Evolutionary conservation across 2,113 vertebrate species (phyloP), one percentile per base, ranked within the genome.

Genomic region (Apodemus speciosus): DNA sequence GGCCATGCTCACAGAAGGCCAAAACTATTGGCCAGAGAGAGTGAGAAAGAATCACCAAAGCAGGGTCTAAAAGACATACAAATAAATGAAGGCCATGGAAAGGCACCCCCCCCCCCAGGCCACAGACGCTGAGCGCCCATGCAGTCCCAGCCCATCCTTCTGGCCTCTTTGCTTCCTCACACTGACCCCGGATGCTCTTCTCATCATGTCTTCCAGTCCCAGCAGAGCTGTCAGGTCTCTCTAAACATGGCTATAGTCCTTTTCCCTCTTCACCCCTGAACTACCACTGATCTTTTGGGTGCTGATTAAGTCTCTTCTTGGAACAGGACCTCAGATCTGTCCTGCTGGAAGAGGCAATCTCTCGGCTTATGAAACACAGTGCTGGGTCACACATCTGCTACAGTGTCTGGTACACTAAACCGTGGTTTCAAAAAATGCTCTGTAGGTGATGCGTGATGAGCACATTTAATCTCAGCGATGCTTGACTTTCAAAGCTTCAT

Each of bases 401-500:
- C 77, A 56, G 68, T 6, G 5, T 7, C 7, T 2, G 0, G 9
- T 9, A 46, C 9, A 66, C 35, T n/a, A 8, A 2, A 11, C 9
- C 25, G 23, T 30, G 20, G 38, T 35, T 43, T 86, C 38, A 49
- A 40, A 85, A 60, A 16, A 30, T 18, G 14, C 25, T 62, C 51
- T 43, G 56, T 46, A 16, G 81, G 85, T 43, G 16, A 4, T 7
- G 46, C 2, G 2, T 9, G 56, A 38, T 32, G 40, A 69, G 51
- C 14, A 69, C 27, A 38, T 35, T 62, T 35, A 56, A 21, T 35
- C n/a, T 20, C 21, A 25, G 32, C 21, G 53, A 62, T 43, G 86
- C n/a, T 51, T 83, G 92, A 60, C 32, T 66, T 89, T 77, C 88
- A 76, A 53, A 64, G 73, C 60, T 49, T 64, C 68, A 64, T 35